phyloP scores from a whole-genome alignment of 1,140 invertebrate genomes.

The Drosophila aff. region DNA sequence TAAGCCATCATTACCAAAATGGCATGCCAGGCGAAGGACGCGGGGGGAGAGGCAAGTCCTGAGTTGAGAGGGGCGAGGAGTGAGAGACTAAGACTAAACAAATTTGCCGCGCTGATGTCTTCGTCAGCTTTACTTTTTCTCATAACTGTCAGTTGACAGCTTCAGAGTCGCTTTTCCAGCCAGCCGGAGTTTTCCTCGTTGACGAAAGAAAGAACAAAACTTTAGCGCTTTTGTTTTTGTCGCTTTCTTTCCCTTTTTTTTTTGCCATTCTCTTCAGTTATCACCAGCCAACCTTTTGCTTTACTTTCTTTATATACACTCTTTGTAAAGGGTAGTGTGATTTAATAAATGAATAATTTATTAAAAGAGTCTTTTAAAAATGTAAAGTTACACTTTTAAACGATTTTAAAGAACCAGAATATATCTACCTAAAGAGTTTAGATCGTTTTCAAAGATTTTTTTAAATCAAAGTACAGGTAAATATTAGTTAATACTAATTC shows the following conservation, averaged over 20 bases:
- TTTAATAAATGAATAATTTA: not conserved
- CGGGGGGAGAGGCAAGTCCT: not conserved
- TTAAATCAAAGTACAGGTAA: no score
- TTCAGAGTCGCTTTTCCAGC: conserved; percentile 66
- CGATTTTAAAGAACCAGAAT: no score
- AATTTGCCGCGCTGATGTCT: conserved; percentile 78
- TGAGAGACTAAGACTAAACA: conserved; percentile 76
- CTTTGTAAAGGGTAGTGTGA: not conserved
- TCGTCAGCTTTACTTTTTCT: conserved; percentile 83
- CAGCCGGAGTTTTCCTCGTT: conserved; percentile 44
- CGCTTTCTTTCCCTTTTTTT: conserved; percentile 5
- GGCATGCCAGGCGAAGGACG: conserved; percentile 52
- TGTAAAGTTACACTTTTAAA: no score
- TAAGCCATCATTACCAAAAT: conserved; percentile 82
- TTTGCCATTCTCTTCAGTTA: conserved; percentile 33
- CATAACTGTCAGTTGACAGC: conserved; percentile 81
- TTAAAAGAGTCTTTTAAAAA: no score
- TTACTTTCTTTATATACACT: conserved; percentile 28
- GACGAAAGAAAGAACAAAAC: conserved; percentile 39
- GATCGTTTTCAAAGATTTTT: not conserved
- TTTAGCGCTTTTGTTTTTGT: conserved; percentile 38
- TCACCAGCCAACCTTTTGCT: conserved; percentile 23
- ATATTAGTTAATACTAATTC: no score
- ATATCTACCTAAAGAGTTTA: not conserved
- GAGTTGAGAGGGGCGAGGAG: not conserved